These are phyloP conservation scores for Pavo muticus DNA, from an alignment of 2,113 vertebrate genomes.

Conservation along the genomic window DNA sequence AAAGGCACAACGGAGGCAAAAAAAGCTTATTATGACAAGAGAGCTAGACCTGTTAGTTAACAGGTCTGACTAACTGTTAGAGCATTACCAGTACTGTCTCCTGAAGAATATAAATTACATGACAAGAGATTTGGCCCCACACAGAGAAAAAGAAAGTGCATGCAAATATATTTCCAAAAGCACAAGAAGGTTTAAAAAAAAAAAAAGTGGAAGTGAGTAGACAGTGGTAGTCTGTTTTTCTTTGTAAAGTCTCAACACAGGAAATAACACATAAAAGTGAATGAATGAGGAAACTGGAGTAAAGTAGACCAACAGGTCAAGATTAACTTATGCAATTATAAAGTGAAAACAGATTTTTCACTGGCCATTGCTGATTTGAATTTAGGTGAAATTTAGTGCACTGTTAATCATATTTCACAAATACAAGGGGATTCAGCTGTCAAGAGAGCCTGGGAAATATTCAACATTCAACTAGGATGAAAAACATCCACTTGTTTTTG, in stretches of 20 bases:
- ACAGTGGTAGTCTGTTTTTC: background rate
- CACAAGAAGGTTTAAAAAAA: background rate
- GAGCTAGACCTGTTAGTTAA: conserved; percentile 7
- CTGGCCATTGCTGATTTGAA: conserved; percentile 1
- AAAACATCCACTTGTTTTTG: conserved; percentile 4
- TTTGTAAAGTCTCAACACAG: background rate
- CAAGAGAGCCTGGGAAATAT: background rate
- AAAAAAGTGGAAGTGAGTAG: background rate
- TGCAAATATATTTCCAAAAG: conserved; percentile 15
- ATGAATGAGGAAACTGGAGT: background rate
- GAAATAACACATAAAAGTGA: background rate
- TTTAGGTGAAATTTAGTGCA: background rate
- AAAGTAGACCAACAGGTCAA: background rate
- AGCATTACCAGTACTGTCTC: conserved; percentile 11
- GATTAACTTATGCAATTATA: background rate
- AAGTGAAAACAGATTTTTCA: background rate
- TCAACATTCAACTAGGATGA: conserved; percentile 12
- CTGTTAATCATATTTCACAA: conserved; percentile 35
- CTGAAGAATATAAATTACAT: conserved; percentile 28
- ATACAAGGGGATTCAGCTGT: background rate
- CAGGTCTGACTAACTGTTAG: conserved; percentile 40
- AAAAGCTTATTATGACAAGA: conserved; percentile 43
- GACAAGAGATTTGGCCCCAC: conserved; percentile 19
- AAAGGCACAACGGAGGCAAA: conserved; percentile 24
- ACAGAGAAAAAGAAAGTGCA: conserved; percentile 41